Evolutionary conservation across 1,140 invertebrate genomes (phyloP).

Genomic region (Venustaconcha ellipsiformis): DNA sequence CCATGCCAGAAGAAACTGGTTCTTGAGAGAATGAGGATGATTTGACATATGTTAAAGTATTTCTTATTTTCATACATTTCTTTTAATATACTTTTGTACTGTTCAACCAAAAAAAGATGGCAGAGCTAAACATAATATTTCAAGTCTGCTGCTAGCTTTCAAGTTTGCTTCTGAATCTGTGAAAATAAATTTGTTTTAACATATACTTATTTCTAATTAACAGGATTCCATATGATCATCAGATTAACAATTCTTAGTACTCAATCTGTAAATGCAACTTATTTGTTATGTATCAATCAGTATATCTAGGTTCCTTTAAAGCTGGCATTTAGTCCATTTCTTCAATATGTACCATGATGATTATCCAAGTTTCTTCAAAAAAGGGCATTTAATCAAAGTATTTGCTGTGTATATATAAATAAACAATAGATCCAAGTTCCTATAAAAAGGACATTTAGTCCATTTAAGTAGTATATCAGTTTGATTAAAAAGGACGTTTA

Average conservation of each 20-base stretch:
- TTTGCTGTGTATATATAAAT: too few relatives aligned
- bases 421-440: too few relatives aligned
- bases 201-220: not conserved
- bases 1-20: slow-evolving; percentile 79
- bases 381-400: too few relatives aligned
- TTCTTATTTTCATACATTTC: not conserved
- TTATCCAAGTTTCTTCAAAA: too few relatives aligned
- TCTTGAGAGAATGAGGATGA: slow-evolving; percentile 71
- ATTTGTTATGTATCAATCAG: too few relatives aligned
- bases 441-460: too few relatives aligned
- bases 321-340: too few relatives aligned
- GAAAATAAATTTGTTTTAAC: slow-evolving; percentile 1
- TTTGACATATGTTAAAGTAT: not conserved
- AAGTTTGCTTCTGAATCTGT: not conserved
- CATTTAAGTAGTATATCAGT: too few relatives aligned
- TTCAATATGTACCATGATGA: too few relatives aligned
- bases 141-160: not conserved
- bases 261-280: not conserved
- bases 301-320: too few relatives aligned
- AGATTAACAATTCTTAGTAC: not conserved
- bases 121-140: not conserved
- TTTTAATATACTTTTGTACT: not conserved
- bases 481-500: too few relatives aligned
- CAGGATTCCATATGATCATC: not conserved
- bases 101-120: not conserved